Evolutionary conservation across 2,113 vertebrate species (phyloP), one percentile per base, ranked within the genome.

Genomic region (Paralichthys olivaceus): DNA sequence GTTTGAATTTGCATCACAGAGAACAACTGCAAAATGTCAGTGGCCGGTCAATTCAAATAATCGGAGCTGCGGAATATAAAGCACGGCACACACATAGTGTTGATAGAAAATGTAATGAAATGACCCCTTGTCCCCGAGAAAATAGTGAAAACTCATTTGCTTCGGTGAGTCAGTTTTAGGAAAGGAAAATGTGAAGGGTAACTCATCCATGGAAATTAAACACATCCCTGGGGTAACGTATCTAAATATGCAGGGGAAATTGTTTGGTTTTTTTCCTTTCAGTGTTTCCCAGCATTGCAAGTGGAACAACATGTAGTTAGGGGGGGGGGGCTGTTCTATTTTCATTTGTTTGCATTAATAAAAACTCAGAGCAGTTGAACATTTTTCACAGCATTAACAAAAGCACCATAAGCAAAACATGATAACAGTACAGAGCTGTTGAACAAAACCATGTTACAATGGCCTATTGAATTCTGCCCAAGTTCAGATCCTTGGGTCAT

Each of bases 11-110:
- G 87, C 92, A 94, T 93, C 89, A 89, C 80, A 93, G 77, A 72
- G 64, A 85, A 88, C 79, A 83, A 83, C 77, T 74, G 88, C 64
- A 72, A 94, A 94, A 95, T 94, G 92, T 90, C 91, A 94, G 71
- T 77, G 85, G 87, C 90, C 92, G 90, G 91, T 93, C 90, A 93
- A 81, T 84, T 90, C 79, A 88, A 80, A 89, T 84, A 89, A 89
- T 91, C 86, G 79, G 60, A 64, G 85, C 74, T 32, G 76, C 55
- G 61, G 86, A 90, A 90, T 90, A 83, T 88, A 86, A 92, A 91
- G 72, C 76, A 58, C 60, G 76, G 77, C 70, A 77, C 72, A 86
- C 57, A 79, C 85, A 64, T 13, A 60, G 61, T 81, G 87, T 77
- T 86, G 75, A 87, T 83, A 86, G 86, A 84, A 86, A 89, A 89